Base-by-base conservation (phyloP, 2,888 invertebrate species). In the Clanis bilineata region DNA sequence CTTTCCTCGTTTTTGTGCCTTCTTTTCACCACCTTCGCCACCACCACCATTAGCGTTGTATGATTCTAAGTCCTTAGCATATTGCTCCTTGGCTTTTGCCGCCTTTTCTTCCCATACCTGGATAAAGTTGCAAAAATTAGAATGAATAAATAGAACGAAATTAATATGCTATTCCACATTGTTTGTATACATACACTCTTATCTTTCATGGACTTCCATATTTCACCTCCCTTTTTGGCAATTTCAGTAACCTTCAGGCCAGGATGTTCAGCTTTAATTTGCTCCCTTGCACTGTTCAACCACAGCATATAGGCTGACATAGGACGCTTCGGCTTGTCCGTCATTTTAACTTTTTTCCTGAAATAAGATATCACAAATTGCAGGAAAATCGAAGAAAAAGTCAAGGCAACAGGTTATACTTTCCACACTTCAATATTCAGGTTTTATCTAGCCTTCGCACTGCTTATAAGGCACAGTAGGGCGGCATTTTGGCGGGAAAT, bases 261-360 rank as follows among this genome's bases (percentile, higher is more conserved):
- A 28, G 99, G 98, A 92, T 97, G 95, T 57, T 98, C 97, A 38
- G 95, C 93, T 87, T 98, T 99, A 68, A 99, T 97, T 69, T 94
- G 92, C 74, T 98, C 97, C 70, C 99, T 94, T 63, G 94, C 95
- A 71, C 96, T 97, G 84, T 97, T 98, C 70, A 99, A 93, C 98
- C 98, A 99, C 70, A 99, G 85, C 96, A 99, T 97, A 85, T 97
- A 99, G 2, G 98, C 98, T 56, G 98, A 96, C 79, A 95, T 94
- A 41, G 98, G 97, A 80, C 98, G 95, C 90, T 99, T 99, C 55
- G 99, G 99, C 90, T 94, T 99, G 96, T 93, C 95, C 94, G 82
- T 95, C 95, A 93, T 96, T 95, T 93, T 97, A 94, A 83, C 84
- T 85, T 90, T 93, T 93, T 86, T 91, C 89, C 91, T 91, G 83